Evolutionary conservation across 2,113 vertebrate genomes (phyloP).

Genomic region (Forbesichthys agassizii): DNA sequence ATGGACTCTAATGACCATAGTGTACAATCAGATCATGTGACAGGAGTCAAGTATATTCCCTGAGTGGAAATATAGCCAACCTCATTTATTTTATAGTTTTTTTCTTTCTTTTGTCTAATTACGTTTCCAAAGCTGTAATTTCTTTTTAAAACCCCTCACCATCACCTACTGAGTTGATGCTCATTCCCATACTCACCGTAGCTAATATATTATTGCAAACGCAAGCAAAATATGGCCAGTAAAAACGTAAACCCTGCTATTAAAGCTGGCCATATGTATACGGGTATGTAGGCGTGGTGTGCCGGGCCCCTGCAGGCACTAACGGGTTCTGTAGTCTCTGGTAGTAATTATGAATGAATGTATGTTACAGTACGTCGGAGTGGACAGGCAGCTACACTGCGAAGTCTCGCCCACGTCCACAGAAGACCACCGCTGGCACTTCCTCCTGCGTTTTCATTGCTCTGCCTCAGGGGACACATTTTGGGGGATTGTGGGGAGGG

Average conservation of each 20-base stretch:
- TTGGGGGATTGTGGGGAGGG: constrained; percentile 16
- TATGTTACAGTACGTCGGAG: constrained; percentile 58
- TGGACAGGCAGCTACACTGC: constrained; percentile 62
- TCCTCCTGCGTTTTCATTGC: constrained; percentile 46
- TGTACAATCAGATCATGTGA: constrained; percentile 25
- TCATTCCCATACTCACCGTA: no score
- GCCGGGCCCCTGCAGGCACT: constrained; percentile 48
- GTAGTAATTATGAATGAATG: constrained; percentile 68
- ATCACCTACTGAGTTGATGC: no score
- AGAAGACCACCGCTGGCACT: constrained; percentile 69
- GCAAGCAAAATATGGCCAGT: constrained; percentile 43
- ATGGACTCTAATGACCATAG: constrained; percentile 39
- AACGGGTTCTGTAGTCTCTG: constrained; percentile 57
- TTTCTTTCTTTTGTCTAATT: no score
- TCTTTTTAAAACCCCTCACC: no score
- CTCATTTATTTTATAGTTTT: no score
- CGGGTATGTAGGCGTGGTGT: constrained; percentile 55
- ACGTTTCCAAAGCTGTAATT: no score
- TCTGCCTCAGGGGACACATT: constrained; percentile 12
- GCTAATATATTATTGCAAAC: background rate
- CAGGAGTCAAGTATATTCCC: constrained; percentile 30
- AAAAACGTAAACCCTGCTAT: constrained; percentile 50
- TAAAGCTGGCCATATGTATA: constrained; percentile 63
- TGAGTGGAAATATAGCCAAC: constrained; percentile 35
- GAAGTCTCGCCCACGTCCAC: constrained; percentile 63